These are phyloP conservation scores for Acleris emargana DNA, from an alignment of 2,888 invertebrate genomes.

Conservation along the genomic window DNA sequence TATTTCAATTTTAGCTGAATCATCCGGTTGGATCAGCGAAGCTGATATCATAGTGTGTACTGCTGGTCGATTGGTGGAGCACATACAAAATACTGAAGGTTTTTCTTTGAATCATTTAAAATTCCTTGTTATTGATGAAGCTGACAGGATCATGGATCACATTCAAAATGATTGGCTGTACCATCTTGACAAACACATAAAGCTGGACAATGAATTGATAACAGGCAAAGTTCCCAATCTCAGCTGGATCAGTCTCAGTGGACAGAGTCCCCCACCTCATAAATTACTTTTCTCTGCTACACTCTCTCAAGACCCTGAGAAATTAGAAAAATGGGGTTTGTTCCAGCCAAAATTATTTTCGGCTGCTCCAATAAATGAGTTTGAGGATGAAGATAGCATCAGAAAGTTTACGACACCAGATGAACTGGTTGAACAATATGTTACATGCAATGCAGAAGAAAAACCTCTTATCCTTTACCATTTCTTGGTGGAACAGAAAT, in stretches of 20 bases:
- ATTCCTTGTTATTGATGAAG: slow-evolving; percentile 97
- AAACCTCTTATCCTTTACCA: slow-evolving; percentile 93
- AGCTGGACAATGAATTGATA: slow-evolving; percentile 78
- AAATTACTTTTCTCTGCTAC: slow-evolving; percentile 99
- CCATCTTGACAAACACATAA: slow-evolving; percentile 89
- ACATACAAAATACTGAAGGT: slow-evolving; percentile 92
- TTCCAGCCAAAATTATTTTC: slow-evolving; percentile 97
- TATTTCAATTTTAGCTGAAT: slow-evolving; percentile 75
- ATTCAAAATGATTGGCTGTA: slow-evolving; percentile 96
- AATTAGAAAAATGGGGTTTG: slow-evolving; percentile 92
- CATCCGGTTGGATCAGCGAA: slow-evolving; percentile 83
- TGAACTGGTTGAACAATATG: slow-evolving; percentile 88
- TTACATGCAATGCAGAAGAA: slow-evolving; percentile 85
- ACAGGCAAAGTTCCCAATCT: slow-evolving; percentile 76
- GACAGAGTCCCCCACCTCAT: slow-evolving; percentile 86
- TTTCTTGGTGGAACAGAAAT: slow-evolving; percentile 85
- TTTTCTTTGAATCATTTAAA: slow-evolving; percentile 88
- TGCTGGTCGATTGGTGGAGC: slow-evolving; percentile 96
- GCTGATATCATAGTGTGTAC: slow-evolving; percentile 96
- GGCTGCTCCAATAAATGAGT: slow-evolving; percentile 78
- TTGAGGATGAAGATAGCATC: slow-evolving; percentile 62
- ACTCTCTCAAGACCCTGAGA: slow-evolving; percentile 97
- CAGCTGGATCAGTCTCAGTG: slow-evolving; percentile 74
- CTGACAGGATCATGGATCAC: slow-evolving; percentile 96
- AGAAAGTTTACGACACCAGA: slow-evolving; percentile 93